Percentiles rank a stretch among this genome's conserved stretches.
phyloP scores from a whole-genome alignment of 1,140 invertebrate genomes.

The Drosophila mauritiana region DNA sequence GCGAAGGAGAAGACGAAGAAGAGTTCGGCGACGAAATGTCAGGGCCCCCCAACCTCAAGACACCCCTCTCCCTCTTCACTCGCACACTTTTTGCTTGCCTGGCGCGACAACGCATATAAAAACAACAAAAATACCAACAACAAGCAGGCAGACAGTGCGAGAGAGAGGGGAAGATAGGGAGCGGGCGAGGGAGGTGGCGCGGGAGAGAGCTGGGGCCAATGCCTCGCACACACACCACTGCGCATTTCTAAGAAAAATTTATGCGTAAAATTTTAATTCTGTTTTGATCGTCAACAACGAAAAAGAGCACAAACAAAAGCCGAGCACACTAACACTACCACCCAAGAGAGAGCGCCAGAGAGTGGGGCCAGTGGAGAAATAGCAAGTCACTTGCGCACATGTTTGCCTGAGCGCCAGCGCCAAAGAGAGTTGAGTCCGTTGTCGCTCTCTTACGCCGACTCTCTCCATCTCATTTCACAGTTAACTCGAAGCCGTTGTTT shows the following conservation, averaged over 20 bases:
- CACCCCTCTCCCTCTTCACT: constrained; percentile 3
- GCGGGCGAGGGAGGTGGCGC: neutral
- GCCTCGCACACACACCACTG: constrained; percentile 62
- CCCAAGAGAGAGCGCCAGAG: neutral
- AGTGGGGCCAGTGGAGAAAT: constrained; percentile 46
- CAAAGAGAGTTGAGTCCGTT: neutral
- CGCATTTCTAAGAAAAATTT: constrained; percentile 79
- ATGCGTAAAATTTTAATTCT: constrained; percentile 84
- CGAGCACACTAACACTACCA: constrained; percentile 4
- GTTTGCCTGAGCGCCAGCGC: constrained; percentile 41
- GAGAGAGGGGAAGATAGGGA: neutral
- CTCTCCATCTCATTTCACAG: constrained; percentile 30
- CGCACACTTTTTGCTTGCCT: constrained; percentile 32
- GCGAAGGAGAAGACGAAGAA: constrained; percentile 24
- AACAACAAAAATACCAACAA: constrained; percentile 43
- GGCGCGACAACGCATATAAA: constrained; percentile 77
- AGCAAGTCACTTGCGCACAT: constrained; percentile 81
- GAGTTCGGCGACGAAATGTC: constrained; percentile 67
- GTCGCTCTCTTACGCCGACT: constrained; percentile 14
- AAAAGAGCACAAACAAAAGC: constrained; percentile 53
- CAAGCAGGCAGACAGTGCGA: constrained; percentile 10
- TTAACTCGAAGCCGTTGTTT: constrained; percentile 56
- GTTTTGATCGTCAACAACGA: constrained; percentile 82
- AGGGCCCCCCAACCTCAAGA: constrained; percentile 51
- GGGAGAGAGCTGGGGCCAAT: constrained; percentile 61